Base-by-base conservation (phyloP, 2,888 invertebrate species). In the Eumerus sabulonum region DNA sequence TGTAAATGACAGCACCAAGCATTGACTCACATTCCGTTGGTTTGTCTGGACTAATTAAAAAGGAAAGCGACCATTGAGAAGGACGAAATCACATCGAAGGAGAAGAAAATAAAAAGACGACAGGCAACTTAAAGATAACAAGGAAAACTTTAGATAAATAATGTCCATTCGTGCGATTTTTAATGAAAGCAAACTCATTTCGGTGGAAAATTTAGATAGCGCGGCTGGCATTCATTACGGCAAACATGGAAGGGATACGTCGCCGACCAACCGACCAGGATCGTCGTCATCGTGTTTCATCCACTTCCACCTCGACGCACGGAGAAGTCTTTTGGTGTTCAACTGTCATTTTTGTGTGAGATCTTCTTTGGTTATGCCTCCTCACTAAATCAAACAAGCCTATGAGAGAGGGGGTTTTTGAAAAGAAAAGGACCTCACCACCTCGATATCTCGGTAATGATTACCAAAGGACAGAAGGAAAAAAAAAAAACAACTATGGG, bases 1-100 rank as follows among this genome's bases (percentile, higher is more conserved):
- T 87, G 88, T 87, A 87, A 87, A 87, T 87, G 87, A 87, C 87
- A 87, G 86, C 82, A 16, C 48, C 51, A 88, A 87, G 86, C 82
- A 19, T 44, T 47, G 36, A 53, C 51, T 67, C 14, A 11, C 71
- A 76, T 56, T 66, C 59, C 54, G 50, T 64, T 48, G 57, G 51
- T 67, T 71, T 81, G 56, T 45, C 54, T 18, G 9, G 83, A 85
- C 85, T 87, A 86, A 87, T 86, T 87, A 86, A 86, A 85, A 86
- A 74, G 40, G 44, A 68, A 51, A 53, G 50, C 27, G 7, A 74
- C n/a, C 67, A 62, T 27, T 27, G 47, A 14, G 13, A 18, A 19
- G 47, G 47, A 44, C 27, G n/a, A 59, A 36, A 67, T 47, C 60
- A 56, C 48, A 60, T 7, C n/a, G 5, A n/a, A 40, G 12, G 14